These are phyloP conservation scores for Nephila pilipes DNA, from an alignment of 1,140 invertebrate species.

Conservation along the genomic window DNA sequence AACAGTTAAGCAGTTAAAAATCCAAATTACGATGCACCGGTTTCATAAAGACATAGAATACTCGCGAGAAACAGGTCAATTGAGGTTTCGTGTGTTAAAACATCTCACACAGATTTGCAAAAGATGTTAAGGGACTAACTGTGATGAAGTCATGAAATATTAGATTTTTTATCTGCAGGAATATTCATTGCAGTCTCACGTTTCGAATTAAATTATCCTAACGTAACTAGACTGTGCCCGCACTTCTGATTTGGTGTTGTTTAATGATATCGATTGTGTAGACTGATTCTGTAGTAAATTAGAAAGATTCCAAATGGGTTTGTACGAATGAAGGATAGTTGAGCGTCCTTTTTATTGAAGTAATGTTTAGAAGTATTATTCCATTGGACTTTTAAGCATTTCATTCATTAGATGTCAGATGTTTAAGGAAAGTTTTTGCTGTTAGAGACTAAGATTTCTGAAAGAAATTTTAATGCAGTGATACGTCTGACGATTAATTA, in stretches of 20 bases:
- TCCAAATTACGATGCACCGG: neutral
- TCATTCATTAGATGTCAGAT: too few relatives aligned
- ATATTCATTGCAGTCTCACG: neutral
- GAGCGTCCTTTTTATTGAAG: too few relatives aligned
- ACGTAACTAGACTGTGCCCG: neutral
- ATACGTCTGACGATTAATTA: too few relatives aligned
- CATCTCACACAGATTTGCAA: neutral
- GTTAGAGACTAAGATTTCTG: too few relatives aligned
- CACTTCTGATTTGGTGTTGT: neutral
- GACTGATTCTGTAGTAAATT: neutral
- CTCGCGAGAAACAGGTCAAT: neutral
- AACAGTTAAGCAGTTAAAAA: neutral
- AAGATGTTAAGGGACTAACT: conserved; percentile 15
- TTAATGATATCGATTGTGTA: neutral
- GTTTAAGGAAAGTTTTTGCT: too few relatives aligned
- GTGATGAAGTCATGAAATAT: conserved; percentile 5
- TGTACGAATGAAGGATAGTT: too few relatives aligned
- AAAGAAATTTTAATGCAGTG: too few relatives aligned
- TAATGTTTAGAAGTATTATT: too few relatives aligned
- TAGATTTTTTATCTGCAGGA: neutral
- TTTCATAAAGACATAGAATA: neutral
- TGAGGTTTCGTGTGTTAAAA: conserved; percentile 24
- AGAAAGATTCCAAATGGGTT: neutral
- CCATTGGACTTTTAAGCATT: too few relatives aligned
- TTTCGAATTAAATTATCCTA: conserved; percentile 32